Conservation (phyloP, 2,113 vertebrate genomes). For the Mobula birostris region DNA sequence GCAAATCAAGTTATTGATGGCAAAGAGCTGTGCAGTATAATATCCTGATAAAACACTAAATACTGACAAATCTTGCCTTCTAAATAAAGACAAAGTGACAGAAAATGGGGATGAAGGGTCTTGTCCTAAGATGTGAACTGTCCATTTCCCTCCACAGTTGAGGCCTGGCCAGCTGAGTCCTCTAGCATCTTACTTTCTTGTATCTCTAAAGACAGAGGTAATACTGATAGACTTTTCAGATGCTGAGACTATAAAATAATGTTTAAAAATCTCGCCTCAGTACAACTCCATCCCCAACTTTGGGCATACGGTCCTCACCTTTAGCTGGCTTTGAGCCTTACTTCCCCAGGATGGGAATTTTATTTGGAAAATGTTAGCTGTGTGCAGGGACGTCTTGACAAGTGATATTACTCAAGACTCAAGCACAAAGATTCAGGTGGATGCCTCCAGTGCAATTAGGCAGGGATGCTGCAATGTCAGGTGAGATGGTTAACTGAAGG, state of each 20-base stretch:
- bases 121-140: too few relatives aligned
- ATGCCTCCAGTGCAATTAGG: not conserved
- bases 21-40: not conserved
- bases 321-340: not conserved
- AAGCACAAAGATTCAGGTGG: too few relatives aligned
- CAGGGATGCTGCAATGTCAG: too few relatives aligned
- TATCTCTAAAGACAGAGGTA: too few relatives aligned
- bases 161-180: too few relatives aligned
- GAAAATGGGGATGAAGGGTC: too few relatives aligned
- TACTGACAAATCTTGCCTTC: not conserved
- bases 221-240: not conserved
- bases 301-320: not conserved
- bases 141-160: too few relatives aligned
- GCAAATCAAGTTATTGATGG: not conserved
- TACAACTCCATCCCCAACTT: not conserved
- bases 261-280: not conserved
- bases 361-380: not conserved
- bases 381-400: not conserved
- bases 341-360: not conserved
- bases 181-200: too few relatives aligned
- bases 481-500: too few relatives aligned
- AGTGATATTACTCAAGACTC: not conserved
- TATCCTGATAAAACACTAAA: not conserved
- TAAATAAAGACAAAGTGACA: not conserved
- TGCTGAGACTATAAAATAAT: not conserved